Evolutionary conservation across 2,797 vertebrate species (phyloP).

Genomic region (Acanthurus tractus): DNA sequence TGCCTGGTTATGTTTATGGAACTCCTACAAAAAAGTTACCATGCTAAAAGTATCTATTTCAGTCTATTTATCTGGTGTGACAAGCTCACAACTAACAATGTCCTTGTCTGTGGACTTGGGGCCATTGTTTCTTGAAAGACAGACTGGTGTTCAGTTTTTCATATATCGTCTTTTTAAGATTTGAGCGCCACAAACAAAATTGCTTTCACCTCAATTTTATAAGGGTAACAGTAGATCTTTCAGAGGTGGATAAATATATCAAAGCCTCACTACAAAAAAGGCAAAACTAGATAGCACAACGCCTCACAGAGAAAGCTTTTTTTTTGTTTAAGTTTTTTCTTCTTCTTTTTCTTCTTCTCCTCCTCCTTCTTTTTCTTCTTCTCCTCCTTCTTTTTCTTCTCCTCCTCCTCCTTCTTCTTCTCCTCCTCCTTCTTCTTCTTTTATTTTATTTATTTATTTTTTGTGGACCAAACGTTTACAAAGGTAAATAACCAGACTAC

Average conservation of each 20-base stretch:
- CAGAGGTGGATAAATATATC: constrained; percentile 13
- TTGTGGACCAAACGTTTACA: constrained; percentile 10
- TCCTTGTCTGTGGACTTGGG: neutral
- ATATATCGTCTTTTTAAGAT: constrained; percentile 13
- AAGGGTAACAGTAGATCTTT: neutral
- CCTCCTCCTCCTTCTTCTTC: no score
- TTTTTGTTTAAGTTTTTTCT: neutral
- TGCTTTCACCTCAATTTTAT: constrained; percentile 22
- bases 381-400: no score
- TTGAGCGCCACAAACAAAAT: constrained; percentile 15
- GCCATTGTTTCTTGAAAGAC: neutral
- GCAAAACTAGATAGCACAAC: constrained; percentile 1
- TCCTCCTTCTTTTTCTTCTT: no score
- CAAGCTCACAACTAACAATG: neutral
- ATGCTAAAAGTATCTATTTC: neutral
- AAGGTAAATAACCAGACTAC: constrained; percentile 14
- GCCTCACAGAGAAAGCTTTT: neutral
- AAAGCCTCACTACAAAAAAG: constrained; percentile 5
- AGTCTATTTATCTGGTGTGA: neutral
- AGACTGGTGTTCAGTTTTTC: neutral
- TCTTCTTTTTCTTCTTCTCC: no score
- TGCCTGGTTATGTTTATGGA: neutral
- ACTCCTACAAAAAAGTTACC: neutral
- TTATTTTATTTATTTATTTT: neutral
- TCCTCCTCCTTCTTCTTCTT: no score